Evolutionary conservation across 2,797 vertebrate genomes (phyloP).

Genomic region (Myotis vivesi): DNA sequence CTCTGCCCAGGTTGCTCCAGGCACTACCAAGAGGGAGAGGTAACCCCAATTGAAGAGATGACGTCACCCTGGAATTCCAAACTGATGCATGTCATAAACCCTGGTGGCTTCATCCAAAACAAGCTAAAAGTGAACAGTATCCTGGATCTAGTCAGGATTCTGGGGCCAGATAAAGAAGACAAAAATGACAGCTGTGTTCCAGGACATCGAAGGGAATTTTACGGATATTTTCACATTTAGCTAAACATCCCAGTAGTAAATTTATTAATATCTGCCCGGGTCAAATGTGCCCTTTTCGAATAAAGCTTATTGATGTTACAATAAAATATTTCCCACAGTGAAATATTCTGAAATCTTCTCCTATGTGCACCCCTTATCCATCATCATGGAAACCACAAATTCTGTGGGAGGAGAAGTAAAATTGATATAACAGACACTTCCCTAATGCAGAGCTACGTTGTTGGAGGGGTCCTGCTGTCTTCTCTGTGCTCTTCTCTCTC

Average conservation of each 20-base stretch:
- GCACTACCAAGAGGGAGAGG: not conserved
- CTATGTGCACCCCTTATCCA: not conserved
- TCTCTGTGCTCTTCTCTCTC: not conserved
- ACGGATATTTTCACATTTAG: not conserved
- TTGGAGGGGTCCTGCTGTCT: not conserved
- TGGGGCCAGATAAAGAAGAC: not conserved
- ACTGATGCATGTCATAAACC: not conserved
- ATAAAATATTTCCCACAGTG: not conserved
- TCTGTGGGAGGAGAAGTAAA: not conserved
- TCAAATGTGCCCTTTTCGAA: not conserved
- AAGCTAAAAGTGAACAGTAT: not conserved
- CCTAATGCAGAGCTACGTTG: accelerated
- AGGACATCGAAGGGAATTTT: not conserved
- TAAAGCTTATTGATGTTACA: not conserved
- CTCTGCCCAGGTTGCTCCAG: not conserved
- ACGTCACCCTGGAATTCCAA: not conserved
- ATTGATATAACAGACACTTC: not conserved
- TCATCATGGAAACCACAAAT: not conserved
- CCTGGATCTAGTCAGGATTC: not conserved
- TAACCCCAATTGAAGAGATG: not conserved
- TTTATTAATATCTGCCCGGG: not conserved
- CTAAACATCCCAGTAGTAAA: not conserved
- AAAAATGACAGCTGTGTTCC: not conserved
- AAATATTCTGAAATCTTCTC: not conserved
- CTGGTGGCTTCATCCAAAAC: not conserved